Base-by-base conservation (phyloP, 2,888 invertebrate species). In the Lycaena phlaeas region DNA sequence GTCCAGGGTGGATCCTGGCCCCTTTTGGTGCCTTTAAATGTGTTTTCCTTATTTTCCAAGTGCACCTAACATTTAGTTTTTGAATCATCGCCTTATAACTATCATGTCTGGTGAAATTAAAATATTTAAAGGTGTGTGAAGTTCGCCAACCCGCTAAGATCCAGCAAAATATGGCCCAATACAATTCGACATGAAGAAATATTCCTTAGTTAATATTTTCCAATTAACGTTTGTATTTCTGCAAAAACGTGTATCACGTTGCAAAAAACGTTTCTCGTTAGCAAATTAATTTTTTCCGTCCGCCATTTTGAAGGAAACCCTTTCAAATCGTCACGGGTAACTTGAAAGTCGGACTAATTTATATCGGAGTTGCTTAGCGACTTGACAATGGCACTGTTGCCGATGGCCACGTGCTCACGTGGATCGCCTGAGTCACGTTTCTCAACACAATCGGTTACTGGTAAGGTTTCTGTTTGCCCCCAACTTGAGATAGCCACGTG, bases 401-500 rank as follows among this genome's bases (percentile, higher is more conserved):
- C 37, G 38, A 5, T 22, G 22, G 48, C 55, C 64, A 67, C 67
- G 68, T 66, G 68, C 44, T 49, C 72, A 68, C 68, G 65, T 66
- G 65, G 56, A 56, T 43, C 42, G 43, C 37, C 36, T n/a, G n/a
- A 40, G 45, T 49, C 52, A 57, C 52, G 49, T 55, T 59, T 49
- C 53, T 52, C 40, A 41, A 36, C 31, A 31, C 49, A 38, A 37
- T 31, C 34, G 37, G 38, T 36, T 43, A 41, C 38, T 34, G 31
- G 50, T 5, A 53, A 54, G 59, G 60, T 60, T 68, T 72, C 62
- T 70, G 60, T 75, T 76, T 71, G 60, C 57, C 50, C 57, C 38
- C 52, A 66, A 71, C 63, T 68, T 76, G 64, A 58, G 64, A 48
- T 45, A 44, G 43, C 44, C 73, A 75, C 76, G 72, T 71, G 74